These are phyloP conservation scores for Ctenicera cuprea DNA, from an alignment of 2,888 invertebrate genomes.

Conservation along the genomic window DNA sequence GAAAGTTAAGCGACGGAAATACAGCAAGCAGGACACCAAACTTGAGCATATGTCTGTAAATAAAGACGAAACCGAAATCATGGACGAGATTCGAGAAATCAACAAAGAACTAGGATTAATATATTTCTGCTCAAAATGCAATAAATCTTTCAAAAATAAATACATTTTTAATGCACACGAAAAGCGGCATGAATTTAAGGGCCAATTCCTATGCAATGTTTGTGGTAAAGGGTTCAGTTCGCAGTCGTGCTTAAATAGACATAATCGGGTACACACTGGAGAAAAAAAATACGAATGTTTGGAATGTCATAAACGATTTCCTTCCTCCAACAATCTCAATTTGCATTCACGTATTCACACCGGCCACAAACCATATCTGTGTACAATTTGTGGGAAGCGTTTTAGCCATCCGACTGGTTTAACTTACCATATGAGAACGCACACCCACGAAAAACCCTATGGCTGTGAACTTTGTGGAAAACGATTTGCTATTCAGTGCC, in stretches of 20 bases:
- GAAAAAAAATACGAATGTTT: constrained; percentile 58
- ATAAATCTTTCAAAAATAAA: constrained; percentile 65
- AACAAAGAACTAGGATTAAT: constrained; percentile 46
- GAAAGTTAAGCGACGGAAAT: neutral
- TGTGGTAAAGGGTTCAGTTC: constrained; percentile 59
- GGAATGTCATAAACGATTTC: constrained; percentile 57
- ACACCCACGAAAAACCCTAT: constrained; percentile 66
- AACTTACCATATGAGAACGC: constrained; percentile 61
- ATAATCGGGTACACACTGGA: constrained; percentile 60
- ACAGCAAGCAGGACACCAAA: neutral
- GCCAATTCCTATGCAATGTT: constrained; percentile 61
- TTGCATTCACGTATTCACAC: constrained; percentile 56
- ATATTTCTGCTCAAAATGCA: constrained; percentile 60
- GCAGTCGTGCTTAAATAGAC: constrained; percentile 57
- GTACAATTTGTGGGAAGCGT: constrained; percentile 60
- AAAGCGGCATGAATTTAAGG: constrained; percentile 60
- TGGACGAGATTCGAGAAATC: neutral
- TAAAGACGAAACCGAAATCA: neutral
- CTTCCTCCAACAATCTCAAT: constrained; percentile 57
- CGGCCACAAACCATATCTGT: constrained; percentile 57
- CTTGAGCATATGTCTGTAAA: neutral
- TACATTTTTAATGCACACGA: constrained; percentile 62
- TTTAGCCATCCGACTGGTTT: constrained; percentile 59
- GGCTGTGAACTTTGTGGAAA: constrained; percentile 64
- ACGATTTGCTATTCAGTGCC: constrained; percentile 64